These are phyloP conservation scores for Sapajus apella DNA, from an alignment of 2,113 vertebrate species.

Conservation along the genomic window DNA sequence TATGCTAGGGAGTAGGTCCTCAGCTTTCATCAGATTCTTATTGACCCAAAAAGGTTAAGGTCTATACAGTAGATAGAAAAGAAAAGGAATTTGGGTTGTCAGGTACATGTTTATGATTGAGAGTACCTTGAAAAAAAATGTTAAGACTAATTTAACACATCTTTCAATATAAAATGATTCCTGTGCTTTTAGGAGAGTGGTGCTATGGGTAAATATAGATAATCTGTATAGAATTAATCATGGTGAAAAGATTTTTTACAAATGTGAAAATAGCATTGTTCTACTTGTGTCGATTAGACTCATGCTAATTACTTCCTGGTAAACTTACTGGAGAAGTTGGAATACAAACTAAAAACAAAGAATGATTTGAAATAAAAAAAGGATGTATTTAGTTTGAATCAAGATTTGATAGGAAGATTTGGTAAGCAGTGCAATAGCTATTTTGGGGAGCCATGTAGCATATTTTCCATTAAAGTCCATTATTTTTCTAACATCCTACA, in stretches of 20 bases:
- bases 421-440: background rate
- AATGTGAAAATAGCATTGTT: background rate
- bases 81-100: background rate
- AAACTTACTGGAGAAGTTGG: background rate
- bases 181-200: background rate
- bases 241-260: background rate
- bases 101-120: background rate
- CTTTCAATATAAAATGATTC: background rate
- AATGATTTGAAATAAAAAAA: background rate
- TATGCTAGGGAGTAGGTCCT: background rate
- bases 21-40: background rate
- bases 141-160: background rate
- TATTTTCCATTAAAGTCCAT: background rate
- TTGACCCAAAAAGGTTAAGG: background rate
- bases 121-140: background rate
- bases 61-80: background rate
- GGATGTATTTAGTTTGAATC: constrained; percentile 8
- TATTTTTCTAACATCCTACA: background rate
- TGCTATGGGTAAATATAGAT: background rate
- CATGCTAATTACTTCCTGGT: background rate
- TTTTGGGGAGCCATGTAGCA: background rate
- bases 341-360: background rate
- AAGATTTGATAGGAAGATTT: background rate
- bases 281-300: background rate
- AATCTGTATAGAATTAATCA: background rate